Evolutionary conservation across 2,113 vertebrate species (phyloP), one percentile per base, ranked within the genome.

Genomic region (Chaetorhynchus papuensis): DNA sequence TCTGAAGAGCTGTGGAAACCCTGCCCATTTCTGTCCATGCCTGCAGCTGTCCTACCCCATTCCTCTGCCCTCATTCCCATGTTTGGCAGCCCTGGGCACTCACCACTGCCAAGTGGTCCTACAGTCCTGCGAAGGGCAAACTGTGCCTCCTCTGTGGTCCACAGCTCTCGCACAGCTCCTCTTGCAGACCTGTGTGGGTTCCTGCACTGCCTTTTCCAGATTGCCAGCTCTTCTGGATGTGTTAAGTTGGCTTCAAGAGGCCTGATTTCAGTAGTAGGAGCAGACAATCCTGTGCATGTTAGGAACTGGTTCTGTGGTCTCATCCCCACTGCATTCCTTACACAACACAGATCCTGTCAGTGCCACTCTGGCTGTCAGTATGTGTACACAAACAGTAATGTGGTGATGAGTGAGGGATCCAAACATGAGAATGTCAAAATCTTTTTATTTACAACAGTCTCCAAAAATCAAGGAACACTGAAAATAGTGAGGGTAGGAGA

Each of bases 401-500:
- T 2, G 21, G 24, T 2, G 81, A 75, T 1, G 10, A 83, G 39
- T 8, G 24, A 85, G 68, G 30, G 28, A 70, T 10, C 63, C 91
- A 74, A 66, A 77, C 5, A 2, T 84, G 83, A 1, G 42, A 97
- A 95, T 97, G 96, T 96, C 96, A 96, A 97, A 97, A 96, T 70
- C 71, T 50, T 94, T 96, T 97, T 97, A 97, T 97, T 97, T 97
- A 97, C 96, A 97, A 95, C 63, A 27, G 88, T 96, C 94, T 97
- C 94, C 91, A 92, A 95, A 97, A 96, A 94, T 59, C 92, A 91
- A 87, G 84, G 63, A 77, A 92, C 87, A 89, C 65, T 78, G 90
- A 92, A 96, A 97, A 95, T 53, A 96, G 90, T 77, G 90, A 70
- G 83, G 88, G 45, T 20, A 87, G 95, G 96, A 96, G 95, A 93